Conservation (phyloP, 1,140 invertebrate species). For the Probaryconus sp. region DNA sequence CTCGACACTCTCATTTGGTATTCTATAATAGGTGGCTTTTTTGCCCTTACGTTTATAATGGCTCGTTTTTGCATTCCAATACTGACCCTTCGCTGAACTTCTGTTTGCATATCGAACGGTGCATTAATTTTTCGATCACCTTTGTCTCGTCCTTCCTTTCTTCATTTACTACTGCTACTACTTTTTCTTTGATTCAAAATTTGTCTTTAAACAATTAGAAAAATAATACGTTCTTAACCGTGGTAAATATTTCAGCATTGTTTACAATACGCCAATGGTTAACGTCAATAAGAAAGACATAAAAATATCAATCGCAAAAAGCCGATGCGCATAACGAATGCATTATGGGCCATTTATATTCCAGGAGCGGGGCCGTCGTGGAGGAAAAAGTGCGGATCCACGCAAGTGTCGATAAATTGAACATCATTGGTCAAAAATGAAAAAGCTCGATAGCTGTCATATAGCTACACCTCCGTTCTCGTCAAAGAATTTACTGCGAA, state of each 20-base stretch:
- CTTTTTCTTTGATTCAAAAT: too few relatives aligned
- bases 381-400: slow-evolving; percentile 26
- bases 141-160: too few relatives aligned
- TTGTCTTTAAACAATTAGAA: too few relatives aligned
- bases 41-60: not conserved
- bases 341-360: slow-evolving; percentile 26
- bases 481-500: slow-evolving; percentile 55
- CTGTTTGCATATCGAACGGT: too few relatives aligned
- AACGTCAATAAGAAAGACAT: too few relatives aligned
- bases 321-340: not conserved
- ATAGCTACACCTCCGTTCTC: slow-evolving; percentile 51
- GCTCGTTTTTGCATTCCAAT: slow-evolving; percentile 10
- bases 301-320: slow-evolving; percentile 9
- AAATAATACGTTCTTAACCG: too few relatives aligned
- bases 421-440: slow-evolving; percentile 29
- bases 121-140: too few relatives aligned
- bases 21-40: slow-evolving; percentile 7
- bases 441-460: slow-evolving; percentile 38
- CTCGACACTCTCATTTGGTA: slow-evolving; percentile 19
- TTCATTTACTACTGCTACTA: too few relatives aligned
- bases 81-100: not conserved
- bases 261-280: too few relatives aligned
- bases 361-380: slow-evolving; percentile 10
- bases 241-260: too few relatives aligned
- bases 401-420: slow-evolving; percentile 30